These are phyloP conservation scores for Mastigias papua DNA, from an alignment of 30 jellyfish, hydroid and myxozoan genomes.

Conservation along the genomic window DNA sequence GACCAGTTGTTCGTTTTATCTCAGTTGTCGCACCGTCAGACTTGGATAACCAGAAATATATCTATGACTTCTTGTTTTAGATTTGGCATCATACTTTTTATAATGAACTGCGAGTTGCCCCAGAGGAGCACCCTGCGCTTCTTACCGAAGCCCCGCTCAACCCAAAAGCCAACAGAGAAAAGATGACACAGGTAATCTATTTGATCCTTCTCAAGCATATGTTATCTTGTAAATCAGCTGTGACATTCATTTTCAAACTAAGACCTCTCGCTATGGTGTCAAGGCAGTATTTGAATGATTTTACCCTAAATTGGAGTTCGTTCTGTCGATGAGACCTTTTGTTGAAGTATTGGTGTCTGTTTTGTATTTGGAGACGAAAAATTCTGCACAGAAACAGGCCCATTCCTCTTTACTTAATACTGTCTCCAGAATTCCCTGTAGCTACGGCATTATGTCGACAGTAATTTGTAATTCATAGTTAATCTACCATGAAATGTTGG, in stretches of 20 bases:
- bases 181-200: constrained; percentile 95
- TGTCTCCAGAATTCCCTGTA: too few species aligned
- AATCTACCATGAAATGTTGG: background rate
- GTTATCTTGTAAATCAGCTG: background rate
- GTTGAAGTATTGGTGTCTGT: too few species aligned
- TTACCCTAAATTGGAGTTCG: too few species aligned
- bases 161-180: constrained; percentile 99
- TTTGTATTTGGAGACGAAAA: too few species aligned
- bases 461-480: too few species aligned
- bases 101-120: constrained; percentile 99
- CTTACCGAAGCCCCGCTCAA: constrained; percentile 99
- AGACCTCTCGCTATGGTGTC: too few species aligned
- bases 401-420: too few species aligned
- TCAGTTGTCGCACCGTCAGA: background rate
- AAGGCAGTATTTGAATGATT: too few species aligned
- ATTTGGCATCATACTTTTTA: constrained; percentile 99
- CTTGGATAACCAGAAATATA: background rate
- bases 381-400: too few species aligned
- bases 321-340: too few species aligned
- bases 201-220: background rate
- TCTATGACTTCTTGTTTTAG: constrained; percentile 17
- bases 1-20: background rate
- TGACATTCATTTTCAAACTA: background rate
- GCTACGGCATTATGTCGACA: too few species aligned
- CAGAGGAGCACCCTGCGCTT: constrained; percentile 99